Evolutionary conservation across 2,797 vertebrate species (phyloP), one percentile per base, ranked within the genome.

Genomic region (Chelmon rostratus): DNA sequence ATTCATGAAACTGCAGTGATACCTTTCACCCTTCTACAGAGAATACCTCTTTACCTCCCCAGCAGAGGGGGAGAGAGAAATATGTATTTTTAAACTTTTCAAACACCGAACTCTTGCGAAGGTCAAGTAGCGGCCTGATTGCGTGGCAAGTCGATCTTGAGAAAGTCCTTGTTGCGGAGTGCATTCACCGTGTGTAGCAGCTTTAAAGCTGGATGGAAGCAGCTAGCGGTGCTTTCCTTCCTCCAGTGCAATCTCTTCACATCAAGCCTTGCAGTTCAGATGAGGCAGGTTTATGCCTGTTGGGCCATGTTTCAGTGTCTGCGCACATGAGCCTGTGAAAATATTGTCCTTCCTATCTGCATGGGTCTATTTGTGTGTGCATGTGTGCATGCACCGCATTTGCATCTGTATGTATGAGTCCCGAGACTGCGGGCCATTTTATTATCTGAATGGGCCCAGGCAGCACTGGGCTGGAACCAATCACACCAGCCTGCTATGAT

Each of bases 401-500:
- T 92, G 90, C 89, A 88, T 93, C 76, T 88, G 83, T 92, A 66
- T 89, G 82, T 83, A 74, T 67, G 86, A 91, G 86, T 84, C 85
- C 79, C 11, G 21, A 86, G 84, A 90, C 91, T 88, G 86, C 53
- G n/a, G 91, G 79, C 83, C 82, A 86, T 92, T 93, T 90, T 93
- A 93, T 92, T 94, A 93, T 92, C 90, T 92, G 85, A 96, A 95
- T 94, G 93, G 89, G 86, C 84, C 82, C 91, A 93, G 93, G 88
- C 90, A 87, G 93, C 88, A 63, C 88, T 94, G 91, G 86, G 81
- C 86, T 90, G 92, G 94, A 95, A 94, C 94, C 90, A 92, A 93
- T 93, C 92, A 92, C 92, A 91, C 88, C 90, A 85, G 92, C 89
- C 88, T 87, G 92, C 90, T 90, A 86, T 89, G 92, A 95, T 93